Base-by-base conservation (phyloP, 1,140 invertebrate species). In the Patella vulgata region DNA sequence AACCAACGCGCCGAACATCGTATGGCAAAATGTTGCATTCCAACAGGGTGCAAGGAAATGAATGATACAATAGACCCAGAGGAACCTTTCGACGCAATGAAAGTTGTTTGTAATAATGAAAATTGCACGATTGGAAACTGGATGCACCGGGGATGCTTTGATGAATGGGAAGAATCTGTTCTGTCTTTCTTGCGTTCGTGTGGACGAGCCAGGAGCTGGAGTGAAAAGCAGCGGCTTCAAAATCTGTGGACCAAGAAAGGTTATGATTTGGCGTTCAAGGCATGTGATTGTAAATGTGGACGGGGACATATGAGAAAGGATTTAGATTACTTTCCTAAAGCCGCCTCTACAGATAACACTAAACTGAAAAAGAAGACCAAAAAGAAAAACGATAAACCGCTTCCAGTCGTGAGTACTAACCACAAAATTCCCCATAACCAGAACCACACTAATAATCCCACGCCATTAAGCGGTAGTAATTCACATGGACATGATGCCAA, bases 231-330 rank as follows among this genome's bases (percentile, higher is more conserved):
- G 83, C 88, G 95, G 19, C 89, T 93, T 67, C 95, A 97, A 85
- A 96, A 98, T 81, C 85, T 98, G 57, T 98, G 96, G 96, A 97
- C 95, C 40, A 97, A 97, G 84, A 96, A 96, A 83, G 95, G 95
- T 14, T 97, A 97, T 85, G 95, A 98, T 82, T 85, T 97, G 78
- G 93, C 94, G 31, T 94, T 44, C 93, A 95, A 88, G 89, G 91
- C 70, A 90, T 95, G 87, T 89, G 91, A 74, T 91, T 88, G 88
- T 68, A 83, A 82, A 51, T 88, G 96, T 84, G 92, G 92, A 0
- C 87, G 93, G 6, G 96, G 96, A 1, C 95, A 97, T 80, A 81
- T 98, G 54, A 92, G 95, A 76, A 97, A 97, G 84, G 95, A 97
- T 85, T 86, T 96, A 14, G 94, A 97, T 76, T 97, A 95, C 93